Conservation (phyloP, 2,113 vertebrate species). For the Butorides virescens region DNA sequence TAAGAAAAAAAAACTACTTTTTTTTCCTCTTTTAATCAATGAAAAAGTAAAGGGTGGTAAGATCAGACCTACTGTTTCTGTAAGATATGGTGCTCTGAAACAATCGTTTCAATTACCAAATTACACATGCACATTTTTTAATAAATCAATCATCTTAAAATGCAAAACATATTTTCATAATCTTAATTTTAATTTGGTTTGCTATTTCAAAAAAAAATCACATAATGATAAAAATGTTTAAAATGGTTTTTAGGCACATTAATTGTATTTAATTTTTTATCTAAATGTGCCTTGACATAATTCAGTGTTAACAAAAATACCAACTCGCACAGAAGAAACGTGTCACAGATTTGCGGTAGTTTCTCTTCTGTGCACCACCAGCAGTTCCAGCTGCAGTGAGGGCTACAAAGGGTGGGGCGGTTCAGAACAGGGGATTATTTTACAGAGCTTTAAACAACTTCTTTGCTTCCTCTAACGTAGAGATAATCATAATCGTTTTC, state of each 20-base stretch:
- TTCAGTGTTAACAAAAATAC: not conserved
- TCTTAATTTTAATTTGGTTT: not conserved
- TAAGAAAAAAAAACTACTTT: not conserved
- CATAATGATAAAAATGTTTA: not conserved
- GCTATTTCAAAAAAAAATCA: not conserved
- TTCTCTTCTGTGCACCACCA: not conserved
- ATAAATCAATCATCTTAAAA: not conserved
- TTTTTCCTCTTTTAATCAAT: not conserved
- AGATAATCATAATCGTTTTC: not conserved
- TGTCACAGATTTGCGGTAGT: not conserved
- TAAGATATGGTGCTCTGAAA: not conserved
- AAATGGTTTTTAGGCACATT: not conserved
- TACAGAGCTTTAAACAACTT: not conserved
- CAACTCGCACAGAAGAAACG: accelerated
- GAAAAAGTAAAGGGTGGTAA: not conserved
- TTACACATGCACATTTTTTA: not conserved
- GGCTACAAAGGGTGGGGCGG: not conserved
- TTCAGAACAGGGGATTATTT: not conserved
- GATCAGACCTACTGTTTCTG: not conserved
- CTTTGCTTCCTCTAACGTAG: not conserved
- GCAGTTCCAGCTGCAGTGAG: not conserved
- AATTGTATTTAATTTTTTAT: not conserved
- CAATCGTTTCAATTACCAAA: not conserved
- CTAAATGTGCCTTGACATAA: not conserved
- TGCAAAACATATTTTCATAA: not conserved